These are phyloP conservation scores for Notolepis coatsorum DNA, from an alignment of 2,797 vertebrate genomes.

Conservation along the genomic window DNA sequence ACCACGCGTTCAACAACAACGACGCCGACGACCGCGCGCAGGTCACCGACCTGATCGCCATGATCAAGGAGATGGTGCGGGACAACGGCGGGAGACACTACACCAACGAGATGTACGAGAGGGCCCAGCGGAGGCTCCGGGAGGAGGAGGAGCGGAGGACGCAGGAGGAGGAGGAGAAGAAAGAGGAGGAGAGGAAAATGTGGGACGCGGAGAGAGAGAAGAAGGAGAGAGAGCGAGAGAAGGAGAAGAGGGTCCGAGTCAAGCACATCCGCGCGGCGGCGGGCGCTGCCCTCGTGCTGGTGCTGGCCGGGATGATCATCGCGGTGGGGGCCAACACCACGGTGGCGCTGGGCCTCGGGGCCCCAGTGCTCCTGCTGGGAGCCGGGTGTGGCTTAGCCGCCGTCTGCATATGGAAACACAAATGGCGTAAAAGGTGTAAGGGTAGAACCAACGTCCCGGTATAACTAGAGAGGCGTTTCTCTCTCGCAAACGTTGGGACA, in stretches of 20 bases:
- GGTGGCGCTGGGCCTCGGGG: constrained; percentile 72
- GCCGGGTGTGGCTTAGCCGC: constrained; percentile 61
- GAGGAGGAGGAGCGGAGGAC: constrained; percentile 65
- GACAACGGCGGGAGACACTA: constrained; percentile 76
- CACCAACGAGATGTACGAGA: constrained; percentile 75
- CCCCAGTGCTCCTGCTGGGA: constrained; percentile 64
- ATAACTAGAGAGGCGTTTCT: constrained; percentile 16
- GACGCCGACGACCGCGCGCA: constrained; percentile 66
- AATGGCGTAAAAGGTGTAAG: no score
- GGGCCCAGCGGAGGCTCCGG: constrained; percentile 65
- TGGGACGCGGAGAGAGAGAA: constrained; percentile 71
- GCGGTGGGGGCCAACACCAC: constrained; percentile 64
- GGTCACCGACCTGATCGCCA: constrained; percentile 72
- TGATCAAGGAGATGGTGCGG: constrained; percentile 72
- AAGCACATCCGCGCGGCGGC: constrained; percentile 60
- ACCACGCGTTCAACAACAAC: constrained; percentile 79
- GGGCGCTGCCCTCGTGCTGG: constrained; percentile 57
- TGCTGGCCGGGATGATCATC: constrained; percentile 64
- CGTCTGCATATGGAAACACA: constrained; percentile 71
- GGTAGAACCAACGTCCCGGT: constrained; percentile 41
- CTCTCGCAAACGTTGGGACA: constrained; percentile 24
- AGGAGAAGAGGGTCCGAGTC: constrained; percentile 50
- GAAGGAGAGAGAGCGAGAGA: constrained; percentile 52
- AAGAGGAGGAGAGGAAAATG: constrained; percentile 66
- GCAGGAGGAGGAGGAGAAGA: constrained; percentile 65